A percentile compares a stretch with the other conserved stretches of the same genome.
phyloP scores from a whole-genome alignment of 1,140 invertebrate genomes.

The Campoletis sonorensis region DNA sequence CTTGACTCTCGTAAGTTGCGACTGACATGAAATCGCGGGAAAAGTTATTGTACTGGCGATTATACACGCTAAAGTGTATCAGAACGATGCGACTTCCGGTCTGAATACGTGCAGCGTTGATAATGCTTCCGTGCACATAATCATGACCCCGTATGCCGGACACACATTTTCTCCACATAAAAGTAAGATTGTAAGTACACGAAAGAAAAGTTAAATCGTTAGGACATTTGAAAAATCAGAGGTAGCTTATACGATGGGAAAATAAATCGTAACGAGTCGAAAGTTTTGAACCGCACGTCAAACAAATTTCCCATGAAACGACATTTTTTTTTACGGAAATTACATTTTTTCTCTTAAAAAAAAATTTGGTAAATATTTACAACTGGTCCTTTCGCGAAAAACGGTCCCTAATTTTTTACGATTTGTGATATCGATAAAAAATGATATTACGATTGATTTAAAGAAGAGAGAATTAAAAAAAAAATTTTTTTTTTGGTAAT shows the following conservation, averaged over 20 bases:
- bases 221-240: neutral
- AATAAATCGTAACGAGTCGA: neutral
- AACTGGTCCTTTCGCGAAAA: too few relatives aligned
- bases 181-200: neutral
- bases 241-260: neutral
- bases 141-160: neutral
- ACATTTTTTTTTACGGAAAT: too few relatives aligned
- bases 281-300: neutral
- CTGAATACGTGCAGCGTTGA: slow-evolving; percentile 3
- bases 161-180: neutral
- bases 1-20: neutral
- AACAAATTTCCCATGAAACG: neutral
- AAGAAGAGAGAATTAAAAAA: too few relatives aligned
- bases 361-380: too few relatives aligned
- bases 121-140: slow-evolving; percentile 10
- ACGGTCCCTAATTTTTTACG: too few relatives aligned
- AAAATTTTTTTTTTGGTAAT: too few relatives aligned
- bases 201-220: neutral
- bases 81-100: slow-evolving; percentile 6
- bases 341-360: too few relatives aligned
- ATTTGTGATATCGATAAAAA: too few relatives aligned
- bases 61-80: neutral
- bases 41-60: neutral
- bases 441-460: too few relatives aligned
- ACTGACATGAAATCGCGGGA: neutral